These are phyloP conservation scores for Tichodroma muraria DNA, from an alignment of 2,113 vertebrate species.

Conservation along the genomic window DNA sequence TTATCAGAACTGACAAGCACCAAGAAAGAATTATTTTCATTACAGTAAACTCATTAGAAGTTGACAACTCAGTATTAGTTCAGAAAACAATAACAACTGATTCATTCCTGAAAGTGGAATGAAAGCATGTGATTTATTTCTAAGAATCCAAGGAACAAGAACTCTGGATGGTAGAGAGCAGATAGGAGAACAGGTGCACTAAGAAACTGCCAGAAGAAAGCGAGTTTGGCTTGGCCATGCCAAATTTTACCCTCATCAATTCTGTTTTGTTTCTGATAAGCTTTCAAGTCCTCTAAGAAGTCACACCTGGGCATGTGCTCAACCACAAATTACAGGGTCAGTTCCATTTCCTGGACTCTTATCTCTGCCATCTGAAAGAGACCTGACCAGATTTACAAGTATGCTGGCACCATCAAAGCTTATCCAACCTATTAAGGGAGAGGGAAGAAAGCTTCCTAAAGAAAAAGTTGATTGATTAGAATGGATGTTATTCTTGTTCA, in stretches of 20 bases:
- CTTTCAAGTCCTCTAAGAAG: neutral
- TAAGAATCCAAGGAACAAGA: neutral
- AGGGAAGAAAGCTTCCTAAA: neutral
- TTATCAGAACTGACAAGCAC: neutral
- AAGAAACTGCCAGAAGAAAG: neutral
- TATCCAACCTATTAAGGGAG: neutral
- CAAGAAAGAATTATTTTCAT: neutral
- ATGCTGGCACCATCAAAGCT: accelerated
- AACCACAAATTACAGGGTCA: accelerated
- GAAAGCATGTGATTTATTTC: neutral
- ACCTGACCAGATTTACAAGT: neutral
- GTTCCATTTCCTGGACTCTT: neutral
- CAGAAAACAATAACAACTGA: neutral
- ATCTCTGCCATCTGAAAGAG: neutral
- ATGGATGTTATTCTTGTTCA: neutral
- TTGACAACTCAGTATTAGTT: neutral
- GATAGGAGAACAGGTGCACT: accelerated
- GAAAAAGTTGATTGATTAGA: neutral
- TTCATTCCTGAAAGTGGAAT: neutral
- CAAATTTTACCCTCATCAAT: neutral
- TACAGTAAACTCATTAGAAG: neutral
- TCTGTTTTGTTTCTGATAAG: neutral
- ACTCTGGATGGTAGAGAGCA: neutral
- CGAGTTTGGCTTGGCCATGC: accelerated
- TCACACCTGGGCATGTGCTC: neutral